phyloP scores from a whole-genome alignment of 2,797 vertebrate species.

The Tauraco hartlaubi region DNA sequence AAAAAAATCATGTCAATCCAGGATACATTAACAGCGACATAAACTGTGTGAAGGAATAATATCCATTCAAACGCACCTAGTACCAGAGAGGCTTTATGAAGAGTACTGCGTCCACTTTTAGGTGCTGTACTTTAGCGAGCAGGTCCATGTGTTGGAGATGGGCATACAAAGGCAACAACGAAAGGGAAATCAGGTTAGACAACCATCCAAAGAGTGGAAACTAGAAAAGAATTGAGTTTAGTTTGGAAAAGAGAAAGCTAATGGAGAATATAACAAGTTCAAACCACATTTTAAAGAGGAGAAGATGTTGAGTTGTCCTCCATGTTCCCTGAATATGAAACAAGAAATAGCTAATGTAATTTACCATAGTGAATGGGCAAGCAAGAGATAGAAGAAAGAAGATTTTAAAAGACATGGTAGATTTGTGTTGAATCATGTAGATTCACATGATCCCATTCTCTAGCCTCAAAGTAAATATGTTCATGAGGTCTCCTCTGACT shows the following conservation, averaged over 20 bases:
- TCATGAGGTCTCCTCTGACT: background rate
- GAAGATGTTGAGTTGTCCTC: background rate
- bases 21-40: background rate
- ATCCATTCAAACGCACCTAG: background rate
- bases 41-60: rapidly evolving
- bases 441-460: background rate
- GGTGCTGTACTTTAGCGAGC: background rate
- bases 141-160: background rate
- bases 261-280: background rate
- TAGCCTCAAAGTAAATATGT: background rate
- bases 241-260: background rate
- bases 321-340: background rate
- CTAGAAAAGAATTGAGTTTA: background rate
- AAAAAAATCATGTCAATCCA: background rate
- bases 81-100: background rate
- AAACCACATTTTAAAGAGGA: background rate
- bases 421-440: background rate
- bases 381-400: background rate
- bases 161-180: background rate
- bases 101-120: background rate
- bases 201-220: background rate
- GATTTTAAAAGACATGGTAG: background rate
- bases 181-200: background rate
- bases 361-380: background rate
- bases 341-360: background rate